Evolutionary conservation across 2,113 vertebrate species (phyloP).

Genomic region (Manacus vitellinus): DNA sequence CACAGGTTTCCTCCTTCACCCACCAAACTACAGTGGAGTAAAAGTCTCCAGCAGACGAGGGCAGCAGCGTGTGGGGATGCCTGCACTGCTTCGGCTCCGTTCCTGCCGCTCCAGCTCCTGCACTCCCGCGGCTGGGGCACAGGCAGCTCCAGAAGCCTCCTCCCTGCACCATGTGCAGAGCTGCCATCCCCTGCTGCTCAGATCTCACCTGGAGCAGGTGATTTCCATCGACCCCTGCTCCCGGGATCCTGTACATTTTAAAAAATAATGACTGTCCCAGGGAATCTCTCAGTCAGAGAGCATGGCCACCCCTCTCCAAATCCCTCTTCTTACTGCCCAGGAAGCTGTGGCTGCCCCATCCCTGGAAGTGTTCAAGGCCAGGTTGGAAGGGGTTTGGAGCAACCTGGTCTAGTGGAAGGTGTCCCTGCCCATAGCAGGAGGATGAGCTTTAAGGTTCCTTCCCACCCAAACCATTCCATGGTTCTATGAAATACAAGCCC

Average conservation of each 20-base stretch:
- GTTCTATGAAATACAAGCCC: background rate
- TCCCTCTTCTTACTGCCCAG: background rate
- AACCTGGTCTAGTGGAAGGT: background rate
- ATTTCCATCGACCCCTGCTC: background rate
- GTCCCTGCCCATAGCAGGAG: background rate
- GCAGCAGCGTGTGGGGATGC: background rate
- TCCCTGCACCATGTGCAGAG: background rate
- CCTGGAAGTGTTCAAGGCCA: background rate
- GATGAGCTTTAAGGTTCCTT: background rate
- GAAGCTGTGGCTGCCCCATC: background rate
- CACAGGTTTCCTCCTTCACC: background rate
- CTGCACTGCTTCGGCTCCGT: background rate
- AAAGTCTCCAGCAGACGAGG: background rate
- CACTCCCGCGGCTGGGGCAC: fast-evolving
- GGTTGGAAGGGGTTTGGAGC: background rate
- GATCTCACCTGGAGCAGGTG: background rate
- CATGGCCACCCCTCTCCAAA: background rate
- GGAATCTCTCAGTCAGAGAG: background rate
- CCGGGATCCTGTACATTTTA: background rate
- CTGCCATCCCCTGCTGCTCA: background rate
- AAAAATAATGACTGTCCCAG: background rate
- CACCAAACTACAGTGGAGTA: background rate
- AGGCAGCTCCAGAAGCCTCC: background rate
- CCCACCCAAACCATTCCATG: background rate
- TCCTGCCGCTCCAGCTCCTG: fast-evolving